Conservation (phyloP, 2,113 vertebrate species). For the Silurus asotus region DNA sequence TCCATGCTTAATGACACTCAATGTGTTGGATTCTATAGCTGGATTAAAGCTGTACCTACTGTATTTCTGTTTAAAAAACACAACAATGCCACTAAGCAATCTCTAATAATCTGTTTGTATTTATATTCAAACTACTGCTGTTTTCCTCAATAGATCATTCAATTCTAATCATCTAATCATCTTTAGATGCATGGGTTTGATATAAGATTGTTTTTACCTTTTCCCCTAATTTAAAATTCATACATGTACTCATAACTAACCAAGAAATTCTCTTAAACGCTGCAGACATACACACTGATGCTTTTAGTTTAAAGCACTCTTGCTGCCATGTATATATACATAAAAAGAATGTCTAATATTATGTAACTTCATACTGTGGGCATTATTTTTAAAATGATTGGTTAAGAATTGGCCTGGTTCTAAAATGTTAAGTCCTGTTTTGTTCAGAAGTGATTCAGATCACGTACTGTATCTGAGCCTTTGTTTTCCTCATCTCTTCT, state of each 20-base stretch:
- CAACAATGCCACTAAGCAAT: neutral
- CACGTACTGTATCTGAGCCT: neutral
- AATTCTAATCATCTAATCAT: neutral
- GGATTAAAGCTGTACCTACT: neutral
- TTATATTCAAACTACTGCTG: neutral
- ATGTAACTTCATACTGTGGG: too few species aligned
- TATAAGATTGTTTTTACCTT: constrained; percentile 1
- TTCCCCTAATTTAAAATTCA: neutral
- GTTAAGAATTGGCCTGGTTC: neutral
- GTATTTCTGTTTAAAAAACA: neutral
- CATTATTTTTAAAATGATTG: neutral
- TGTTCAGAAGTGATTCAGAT: neutral
- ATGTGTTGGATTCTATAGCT: neutral
- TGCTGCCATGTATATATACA: neutral
- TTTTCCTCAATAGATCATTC: neutral
- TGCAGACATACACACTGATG: neutral
- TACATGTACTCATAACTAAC: constrained; percentile 10
- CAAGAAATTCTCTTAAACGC: neutral
- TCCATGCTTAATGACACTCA: neutral
- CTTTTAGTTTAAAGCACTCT: neutral
- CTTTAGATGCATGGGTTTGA: neutral
- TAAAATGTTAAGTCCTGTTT: neutral
- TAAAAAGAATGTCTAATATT: too few species aligned
- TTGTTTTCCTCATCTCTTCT: constrained; percentile 21
- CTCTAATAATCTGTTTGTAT: too few species aligned